Evolutionary conservation across 1,140 invertebrate genomes (phyloP).

Genomic region (Acromyrmex charruanus): DNA sequence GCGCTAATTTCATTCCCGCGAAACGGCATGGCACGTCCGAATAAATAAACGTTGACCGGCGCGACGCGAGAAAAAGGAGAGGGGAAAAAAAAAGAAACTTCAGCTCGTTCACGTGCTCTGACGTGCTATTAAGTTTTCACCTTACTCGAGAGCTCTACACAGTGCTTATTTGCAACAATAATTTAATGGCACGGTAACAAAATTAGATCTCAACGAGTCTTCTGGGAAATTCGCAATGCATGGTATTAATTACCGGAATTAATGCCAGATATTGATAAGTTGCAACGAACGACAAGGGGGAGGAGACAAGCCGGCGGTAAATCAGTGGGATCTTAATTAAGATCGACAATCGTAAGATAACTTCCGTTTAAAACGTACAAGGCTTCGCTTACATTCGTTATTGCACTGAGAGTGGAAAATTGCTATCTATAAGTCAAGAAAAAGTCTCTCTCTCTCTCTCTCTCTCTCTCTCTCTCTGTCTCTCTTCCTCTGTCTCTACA

Average conservation of each 20-base stretch:
- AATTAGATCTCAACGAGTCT: slow-evolving; percentile 14
- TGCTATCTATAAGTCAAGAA: slow-evolving; percentile 27
- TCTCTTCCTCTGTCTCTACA: not conserved
- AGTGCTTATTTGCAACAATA: not conserved
- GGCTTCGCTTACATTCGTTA: not conserved
- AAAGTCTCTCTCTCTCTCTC: slow-evolving; percentile 9
- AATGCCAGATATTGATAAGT: not conserved
- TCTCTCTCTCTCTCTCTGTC: not conserved
- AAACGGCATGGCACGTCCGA: slow-evolving; percentile 1
- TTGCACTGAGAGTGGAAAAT: slow-evolving; percentile 18
- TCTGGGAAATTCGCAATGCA: not conserved
- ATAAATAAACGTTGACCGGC: slow-evolving; percentile 46
- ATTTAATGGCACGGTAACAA: slow-evolving; percentile 7
- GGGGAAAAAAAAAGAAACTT: not conserved
- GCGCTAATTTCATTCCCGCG: slow-evolving; percentile 43
- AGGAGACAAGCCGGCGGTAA: not conserved
- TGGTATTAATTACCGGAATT: slow-evolving; percentile 22
- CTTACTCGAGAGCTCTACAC: not conserved
- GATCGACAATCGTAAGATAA: not conserved
- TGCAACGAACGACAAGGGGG: not conserved
- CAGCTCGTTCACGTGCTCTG: not conserved
- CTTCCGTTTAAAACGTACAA: not conserved
- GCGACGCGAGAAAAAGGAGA: not conserved
- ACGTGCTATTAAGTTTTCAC: slow-evolving; percentile 17
- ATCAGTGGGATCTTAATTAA: slow-evolving; percentile 14